Evolutionary conservation across 2,797 vertebrate genomes (phyloP).

Genomic region (Xenops minutus): DNA sequence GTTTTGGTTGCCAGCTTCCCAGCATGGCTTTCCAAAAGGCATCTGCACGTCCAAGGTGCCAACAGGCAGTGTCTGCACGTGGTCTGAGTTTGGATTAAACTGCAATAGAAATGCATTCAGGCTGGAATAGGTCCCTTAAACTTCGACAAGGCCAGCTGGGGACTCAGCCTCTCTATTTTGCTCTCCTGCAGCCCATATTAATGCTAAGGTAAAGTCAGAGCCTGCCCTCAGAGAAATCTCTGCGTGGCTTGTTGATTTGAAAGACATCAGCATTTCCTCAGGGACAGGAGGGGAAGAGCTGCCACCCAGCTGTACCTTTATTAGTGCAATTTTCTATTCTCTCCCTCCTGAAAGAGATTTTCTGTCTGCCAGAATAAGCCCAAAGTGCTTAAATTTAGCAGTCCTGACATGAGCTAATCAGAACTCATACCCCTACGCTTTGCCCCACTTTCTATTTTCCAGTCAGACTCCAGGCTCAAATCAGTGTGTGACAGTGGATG

Average conservation of each 20-base stretch:
- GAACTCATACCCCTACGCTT: not conserved
- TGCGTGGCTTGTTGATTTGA: not conserved
- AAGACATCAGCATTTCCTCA: not conserved
- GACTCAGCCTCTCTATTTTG: not conserved
- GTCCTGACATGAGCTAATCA: not conserved
- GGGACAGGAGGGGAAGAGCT: not conserved
- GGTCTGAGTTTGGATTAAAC: not conserved
- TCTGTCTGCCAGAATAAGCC: not conserved
- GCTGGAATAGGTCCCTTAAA: not conserved
- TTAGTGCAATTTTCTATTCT: conserved; percentile 7
- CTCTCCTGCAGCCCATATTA: not conserved
- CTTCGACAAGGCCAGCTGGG: not conserved
- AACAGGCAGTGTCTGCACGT: not conserved
- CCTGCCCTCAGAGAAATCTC: not conserved
- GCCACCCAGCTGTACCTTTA: not conserved
- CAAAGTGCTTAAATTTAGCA: not conserved
- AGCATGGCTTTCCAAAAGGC: conserved; percentile 49
- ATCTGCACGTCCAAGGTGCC: conserved; percentile 8
- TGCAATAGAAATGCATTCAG: not conserved
- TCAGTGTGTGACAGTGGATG: fast-evolving
- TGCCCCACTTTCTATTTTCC: not conserved
- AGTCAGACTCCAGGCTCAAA: not conserved
- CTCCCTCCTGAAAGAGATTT: not conserved
- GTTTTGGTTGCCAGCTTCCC: conserved; percentile 40
- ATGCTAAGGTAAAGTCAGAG: not conserved